Base-by-base conservation (phyloP, 2,113 vertebrate species). In the Riparia riparia region DNA sequence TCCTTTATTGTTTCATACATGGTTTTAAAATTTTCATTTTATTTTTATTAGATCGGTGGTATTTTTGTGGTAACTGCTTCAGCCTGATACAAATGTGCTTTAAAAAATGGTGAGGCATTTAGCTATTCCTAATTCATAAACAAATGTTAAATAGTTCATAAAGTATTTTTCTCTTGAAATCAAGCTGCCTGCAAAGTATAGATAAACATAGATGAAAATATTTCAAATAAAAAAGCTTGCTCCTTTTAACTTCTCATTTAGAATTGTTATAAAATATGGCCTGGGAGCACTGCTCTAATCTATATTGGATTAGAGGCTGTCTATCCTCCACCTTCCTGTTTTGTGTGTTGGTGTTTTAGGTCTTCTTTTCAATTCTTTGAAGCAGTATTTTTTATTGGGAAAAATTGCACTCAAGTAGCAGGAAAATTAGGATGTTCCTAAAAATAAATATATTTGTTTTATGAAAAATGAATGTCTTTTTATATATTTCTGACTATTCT, bases 61-160 rank as follows among this genome's bases (percentile, higher is more conserved):
- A 68, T 28, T 86, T 83, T 65, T 28, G 34, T 16, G 14, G 3
- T 64, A 63, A 37, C 8, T 31, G 14, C 14, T 31, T 39, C 44
- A 71, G 53, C 4, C 21, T 1, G 3, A 49, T 56, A 65, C 12
- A 69, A 72, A 77, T 47, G 17, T n/a, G 6, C 10, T 89, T 71
- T 39, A 58, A 9, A 71, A 83, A 80, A 26, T 1, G 10, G 5
- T 0, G 2, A 42, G 29, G 2, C 26, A 0, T 80, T 83, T 25
- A 56, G 29, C 32, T 76, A 80, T 69, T 91, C 34, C 10, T 24
- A 54, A 76, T 42, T 34, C 4, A 57, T 56, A 73, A 87, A 57
- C 18, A 61, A n/a, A 84, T 61, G 8, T 89, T 73, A 56, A 84
- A 41, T 50, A 61, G 5, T 20, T 83, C 47, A 41, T 70, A 29